Conservation (phyloP, 30 jellyfish, hydroid and myxozoan species). For the Mastigias papua region DNA sequence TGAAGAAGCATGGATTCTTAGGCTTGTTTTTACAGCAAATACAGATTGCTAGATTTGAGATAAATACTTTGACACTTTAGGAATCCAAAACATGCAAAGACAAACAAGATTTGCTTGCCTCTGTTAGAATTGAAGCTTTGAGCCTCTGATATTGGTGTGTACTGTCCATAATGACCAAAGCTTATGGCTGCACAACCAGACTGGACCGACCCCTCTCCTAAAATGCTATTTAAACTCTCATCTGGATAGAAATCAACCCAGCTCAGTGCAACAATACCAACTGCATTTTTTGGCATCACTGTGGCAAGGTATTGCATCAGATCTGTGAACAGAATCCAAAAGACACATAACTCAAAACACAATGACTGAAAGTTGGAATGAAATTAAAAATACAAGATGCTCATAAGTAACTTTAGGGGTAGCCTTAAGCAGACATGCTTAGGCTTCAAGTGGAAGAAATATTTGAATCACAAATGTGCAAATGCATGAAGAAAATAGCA, state of each 20-base stretch:
- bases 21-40: too few relatives aligned
- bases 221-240: slow-evolving; percentile 81
- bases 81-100: background rate
- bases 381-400: background rate
- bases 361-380: background rate
- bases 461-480: too few relatives aligned
- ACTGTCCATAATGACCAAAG: slow-evolving; percentile 86
- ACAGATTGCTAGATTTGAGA: too few relatives aligned
- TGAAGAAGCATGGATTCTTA: too few relatives aligned
- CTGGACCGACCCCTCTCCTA: slow-evolving; percentile 88
- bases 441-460: too few relatives aligned
- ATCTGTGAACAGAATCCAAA: slow-evolving; percentile 31
- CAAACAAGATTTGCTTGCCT: slow-evolving; percentile 18
- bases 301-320: slow-evolving; percentile 66
- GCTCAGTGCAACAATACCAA: slow-evolving; percentile 84
- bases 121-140: slow-evolving; percentile 24
- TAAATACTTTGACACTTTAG: too few relatives aligned
- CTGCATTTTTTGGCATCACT: slow-evolving; percentile 76
- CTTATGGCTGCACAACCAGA: slow-evolving; percentile 91
- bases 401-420: too few relatives aligned
- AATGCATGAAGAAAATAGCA: too few relatives aligned
- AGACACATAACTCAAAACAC: background rate
- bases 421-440: too few relatives aligned
- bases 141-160: slow-evolving; percentile 39
- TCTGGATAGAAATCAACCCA: slow-evolving; percentile 96